Evolutionary conservation across 2,113 vertebrate genomes (phyloP).

Genomic region (Apus apus): DNA sequence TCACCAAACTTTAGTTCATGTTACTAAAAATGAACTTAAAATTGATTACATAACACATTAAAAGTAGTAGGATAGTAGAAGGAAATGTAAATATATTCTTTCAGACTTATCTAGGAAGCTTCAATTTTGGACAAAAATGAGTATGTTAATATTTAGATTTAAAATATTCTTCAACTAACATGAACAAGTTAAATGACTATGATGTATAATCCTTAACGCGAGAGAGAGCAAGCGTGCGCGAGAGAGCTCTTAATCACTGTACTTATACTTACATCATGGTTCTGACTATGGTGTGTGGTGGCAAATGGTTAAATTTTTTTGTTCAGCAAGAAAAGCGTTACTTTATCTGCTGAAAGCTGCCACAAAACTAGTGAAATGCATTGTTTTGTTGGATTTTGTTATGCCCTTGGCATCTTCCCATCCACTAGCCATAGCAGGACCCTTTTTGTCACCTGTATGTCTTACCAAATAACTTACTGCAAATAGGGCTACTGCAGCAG

Average conservation of each 20-base stretch:
- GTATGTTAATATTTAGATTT: constrained; percentile 54
- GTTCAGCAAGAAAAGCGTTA: constrained; percentile 38
- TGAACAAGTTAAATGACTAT: constrained; percentile 64
- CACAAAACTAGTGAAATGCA: constrained; percentile 55
- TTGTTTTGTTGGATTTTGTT: constrained; percentile 70
- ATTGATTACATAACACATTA: constrained; percentile 59
- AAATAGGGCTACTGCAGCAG: constrained; percentile 44
- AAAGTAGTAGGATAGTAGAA: constrained; percentile 64
- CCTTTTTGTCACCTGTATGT: constrained; percentile 70
- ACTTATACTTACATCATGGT: constrained; percentile 60
- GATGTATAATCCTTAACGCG: constrained; percentile 40
- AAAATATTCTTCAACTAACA: constrained; percentile 55
- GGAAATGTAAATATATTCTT: constrained; percentile 55
- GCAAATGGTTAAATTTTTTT: constrained; percentile 64
- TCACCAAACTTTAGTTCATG: constrained; percentile 88
- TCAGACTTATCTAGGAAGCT: constrained; percentile 47
- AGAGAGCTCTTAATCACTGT: constrained; percentile 70
- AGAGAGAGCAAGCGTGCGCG: neutral
- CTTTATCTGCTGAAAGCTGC: constrained; percentile 69
- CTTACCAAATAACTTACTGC: constrained; percentile 46
- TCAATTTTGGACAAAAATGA: constrained; percentile 65
- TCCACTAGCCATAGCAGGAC: constrained; percentile 70
- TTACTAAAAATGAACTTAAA: constrained; percentile 80
- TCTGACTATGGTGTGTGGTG: constrained; percentile 74
- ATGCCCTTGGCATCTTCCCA: constrained; percentile 69